Evolutionary conservation across 2,888 invertebrate genomes (phyloP).

Genomic region (Amblyjoppa proteus): DNA sequence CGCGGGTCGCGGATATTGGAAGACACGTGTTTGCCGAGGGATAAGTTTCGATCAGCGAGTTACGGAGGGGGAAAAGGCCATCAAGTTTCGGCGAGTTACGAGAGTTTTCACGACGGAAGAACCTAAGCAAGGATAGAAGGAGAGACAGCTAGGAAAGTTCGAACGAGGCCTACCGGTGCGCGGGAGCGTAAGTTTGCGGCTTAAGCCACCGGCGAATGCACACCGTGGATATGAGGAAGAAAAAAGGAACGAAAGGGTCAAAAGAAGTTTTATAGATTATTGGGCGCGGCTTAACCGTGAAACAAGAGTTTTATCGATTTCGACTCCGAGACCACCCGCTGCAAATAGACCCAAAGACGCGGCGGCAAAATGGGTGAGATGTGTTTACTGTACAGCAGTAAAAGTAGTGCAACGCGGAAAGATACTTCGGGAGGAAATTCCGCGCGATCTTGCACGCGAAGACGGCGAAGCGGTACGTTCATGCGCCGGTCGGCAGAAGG

Average conservation of each 20-base stretch:
- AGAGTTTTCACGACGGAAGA: slow-evolving; percentile 29
- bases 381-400: slow-evolving; percentile 2
- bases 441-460: not conserved
- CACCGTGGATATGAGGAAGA: slow-evolving; percentile 30
- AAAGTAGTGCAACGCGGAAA: slow-evolving; percentile 18
- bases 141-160: slow-evolving; percentile 19
- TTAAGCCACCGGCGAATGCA: slow-evolving; percentile 19
- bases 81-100: slow-evolving; percentile 26
- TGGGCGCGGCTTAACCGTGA: slow-evolving; percentile 59
- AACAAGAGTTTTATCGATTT: slow-evolving; percentile 73
- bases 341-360: slow-evolving; percentile 54
- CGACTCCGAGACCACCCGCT: slow-evolving; percentile 63
- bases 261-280: slow-evolving; percentile 19
- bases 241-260: not conserved
- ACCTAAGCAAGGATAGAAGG: slow-evolving; percentile 22
- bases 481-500: not conserved
- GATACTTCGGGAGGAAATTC: slow-evolving; percentile 18
- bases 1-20: not conserved
- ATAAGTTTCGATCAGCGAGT: slow-evolving; percentile 30
- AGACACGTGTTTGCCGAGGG: slow-evolving; percentile 10
- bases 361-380: not conserved
- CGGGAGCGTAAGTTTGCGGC: slow-evolving; percentile 19
- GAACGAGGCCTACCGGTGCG: slow-evolving; percentile 10
- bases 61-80: not conserved
- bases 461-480: not conserved